Evolutionary conservation across 2,797 vertebrate species (phyloP), one percentile per base, ranked within the genome.

Genomic region (Sebastes umbrosus): DNA sequence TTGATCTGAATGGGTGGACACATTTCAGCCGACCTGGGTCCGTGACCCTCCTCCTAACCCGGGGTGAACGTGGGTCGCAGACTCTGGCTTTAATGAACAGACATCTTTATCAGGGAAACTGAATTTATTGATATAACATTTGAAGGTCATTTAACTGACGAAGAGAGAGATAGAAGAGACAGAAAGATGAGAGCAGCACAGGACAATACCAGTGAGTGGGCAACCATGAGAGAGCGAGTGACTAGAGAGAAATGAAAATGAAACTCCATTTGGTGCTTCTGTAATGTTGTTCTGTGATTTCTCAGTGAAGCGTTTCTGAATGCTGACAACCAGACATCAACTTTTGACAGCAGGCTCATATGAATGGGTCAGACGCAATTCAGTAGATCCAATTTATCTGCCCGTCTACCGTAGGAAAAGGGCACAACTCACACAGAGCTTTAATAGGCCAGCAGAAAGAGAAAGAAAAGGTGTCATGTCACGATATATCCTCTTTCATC

Each of bases 211-310:
- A 24, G 24, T 24, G 39, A 60, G 31, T 43, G 3, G 63, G 7
- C 32, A 58, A 16, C 14, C 22, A 34, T 34, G 14, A 46, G 64
- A 63, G 24, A 70, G 32, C 1, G 46, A 31, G 64, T 59, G 16
- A 73, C 32, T 39, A 7, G 16, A 39, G 29, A 75, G 57, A 85
- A 76, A 82, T 73, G 24, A 73, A 83, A 85, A 31, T 55, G 27
- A 76, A 80, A 80, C 68, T 39, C 25, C 8, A 34, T 72, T 62
- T 55, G 9, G 6, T 57, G 27, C 43, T 22, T 79, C 32, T 85
- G 31, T 57, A 70, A 77, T 68, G 3, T 4, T 24, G 16, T 63
- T 78, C 6, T 39, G 4, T 18, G 24, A 32, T 46, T 69, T 59
- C 25, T 34, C 67, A 55, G 13, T 22, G 31, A 69, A 73, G 59